Conservation (phyloP, 2,888 invertebrate species). For the Cerceris rybyensis region DNA sequence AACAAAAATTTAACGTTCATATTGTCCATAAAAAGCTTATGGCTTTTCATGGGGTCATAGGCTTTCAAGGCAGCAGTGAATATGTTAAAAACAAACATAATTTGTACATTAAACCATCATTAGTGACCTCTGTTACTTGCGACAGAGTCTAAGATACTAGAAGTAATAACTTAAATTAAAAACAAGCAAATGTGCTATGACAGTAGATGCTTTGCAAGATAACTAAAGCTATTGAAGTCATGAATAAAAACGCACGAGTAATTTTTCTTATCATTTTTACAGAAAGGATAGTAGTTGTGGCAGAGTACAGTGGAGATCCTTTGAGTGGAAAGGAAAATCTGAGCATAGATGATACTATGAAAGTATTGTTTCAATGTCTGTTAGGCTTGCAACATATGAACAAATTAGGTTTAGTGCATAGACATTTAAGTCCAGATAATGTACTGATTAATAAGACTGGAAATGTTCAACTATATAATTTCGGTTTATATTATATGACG, state of each 20-base stretch:
- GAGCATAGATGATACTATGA: constrained; percentile 84
- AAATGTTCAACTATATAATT: constrained; percentile 93
- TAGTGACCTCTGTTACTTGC: no score
- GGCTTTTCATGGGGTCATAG: no score
- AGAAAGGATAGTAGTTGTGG: constrained; percentile 92
- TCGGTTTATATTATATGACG: constrained; percentile 97
- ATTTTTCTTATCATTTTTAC: constrained; percentile 65
- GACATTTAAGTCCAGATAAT: constrained; percentile 92
- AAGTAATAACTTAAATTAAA: no score
- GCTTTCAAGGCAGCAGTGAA: no score
- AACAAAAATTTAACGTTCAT: no score
- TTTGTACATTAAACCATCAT: no score
- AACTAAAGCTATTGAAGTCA: no score
- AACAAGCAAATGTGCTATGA: no score
- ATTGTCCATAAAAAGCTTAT: no score
- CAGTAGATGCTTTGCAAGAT: no score
- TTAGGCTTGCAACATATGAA: constrained; percentile 89
- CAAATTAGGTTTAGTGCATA: constrained; percentile 88
- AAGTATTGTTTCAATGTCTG: constrained; percentile 89
- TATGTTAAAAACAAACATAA: no score
- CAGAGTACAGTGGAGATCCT: constrained; percentile 89
- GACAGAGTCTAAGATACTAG: no score
- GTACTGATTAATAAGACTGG: constrained; percentile 89
- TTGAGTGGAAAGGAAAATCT: constrained; percentile 83
- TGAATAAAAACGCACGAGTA: background rate